Base-by-base conservation (phyloP, 2,797 vertebrate species). In the Lindbergichthys nudifrons region DNA sequence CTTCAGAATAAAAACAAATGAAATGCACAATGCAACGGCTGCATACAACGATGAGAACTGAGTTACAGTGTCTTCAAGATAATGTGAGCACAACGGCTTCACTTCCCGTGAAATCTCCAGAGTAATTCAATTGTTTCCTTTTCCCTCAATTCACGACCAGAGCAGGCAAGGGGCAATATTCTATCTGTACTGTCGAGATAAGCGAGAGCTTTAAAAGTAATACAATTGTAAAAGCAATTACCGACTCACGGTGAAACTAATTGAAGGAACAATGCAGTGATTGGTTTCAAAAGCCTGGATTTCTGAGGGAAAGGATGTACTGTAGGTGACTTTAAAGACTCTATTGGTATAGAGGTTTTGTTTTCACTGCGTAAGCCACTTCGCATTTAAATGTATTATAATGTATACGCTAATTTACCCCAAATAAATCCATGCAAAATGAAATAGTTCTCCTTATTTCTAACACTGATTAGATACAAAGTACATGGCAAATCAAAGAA, bases 161-260 rank as follows among this genome's bases (percentile, higher is more conserved):
- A 91, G 88, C 75, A 82, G 86, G 89, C 83, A 87, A 65, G 71
- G 88, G 80, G 80, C 90, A 87, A 92, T 93, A 91, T 91, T 93
- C 88, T 91, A 92, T 88, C 89, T 89, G 86, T 83, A 67, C 78
- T 66, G 77, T 69, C 19, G 69, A 92, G 92, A 95, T 93, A 94
- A 93, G 91, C 70, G 79, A 79, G 62, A 84, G 85, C 88, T 93
- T 93, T 92, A 92, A 93, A 94, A 93, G 89, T 92, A 92, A 94
- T 93, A 93, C 87, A 92, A 88, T 73, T 89, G 87, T 89, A 90
- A 91, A 95, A 90, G 87, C 90, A 94, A 94, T 95, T 94, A 93
- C 89, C 51, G 62, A 87, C 86, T 79, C 67, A 83, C 62, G 74
- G 88, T 66, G 70, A 88, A 92, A 87, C 83, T 89, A 89, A 90